Evolutionary conservation across 2,888 invertebrate genomes (phyloP).

Genomic region (Drepanosiphum platanoidis): DNA sequence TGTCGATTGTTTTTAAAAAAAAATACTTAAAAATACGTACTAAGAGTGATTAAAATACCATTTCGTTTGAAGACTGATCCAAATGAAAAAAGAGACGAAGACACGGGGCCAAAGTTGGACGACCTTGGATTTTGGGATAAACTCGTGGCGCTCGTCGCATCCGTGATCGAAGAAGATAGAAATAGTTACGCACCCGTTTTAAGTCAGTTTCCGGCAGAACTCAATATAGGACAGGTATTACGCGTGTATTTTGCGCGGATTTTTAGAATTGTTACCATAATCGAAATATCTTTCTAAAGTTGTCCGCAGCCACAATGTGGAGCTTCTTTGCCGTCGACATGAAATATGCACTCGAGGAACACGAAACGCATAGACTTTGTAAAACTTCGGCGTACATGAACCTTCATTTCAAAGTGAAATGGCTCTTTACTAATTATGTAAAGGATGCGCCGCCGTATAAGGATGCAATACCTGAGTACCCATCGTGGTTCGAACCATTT

Average conservation of each 20-base stretch:
- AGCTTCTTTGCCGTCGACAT: constrained; percentile 94
- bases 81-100: constrained; percentile 89
- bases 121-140: constrained; percentile 99
- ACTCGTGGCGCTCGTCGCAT: constrained; percentile 93
- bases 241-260: background rate
- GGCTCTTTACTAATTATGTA: constrained; percentile 97
- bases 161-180: constrained; percentile 98
- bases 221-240: constrained; percentile 97
- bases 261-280: background rate
- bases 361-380: constrained; percentile 93
- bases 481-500: constrained; percentile 99
- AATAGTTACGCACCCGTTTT: constrained; percentile 97
- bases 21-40: too few species aligned
- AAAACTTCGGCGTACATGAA: constrained; percentile 99
- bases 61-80: constrained; percentile 77
- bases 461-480: constrained; percentile 97
- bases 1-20: too few species aligned
- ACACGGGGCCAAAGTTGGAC: constrained; percentile 85
- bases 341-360: constrained; percentile 97
- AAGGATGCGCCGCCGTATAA: constrained; percentile 97
- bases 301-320: constrained; percentile 99
- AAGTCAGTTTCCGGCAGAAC: constrained; percentile 98
- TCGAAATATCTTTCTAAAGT: constrained; percentile 69
- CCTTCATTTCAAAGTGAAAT: constrained; percentile 97
- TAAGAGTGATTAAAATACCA: background rate